Percentiles rank a stretch among this genome's conserved stretches.
Evolutionary conservation across 1,140 invertebrate genomes (phyloP).

Genomic region (Drosophila auraria): DNA sequence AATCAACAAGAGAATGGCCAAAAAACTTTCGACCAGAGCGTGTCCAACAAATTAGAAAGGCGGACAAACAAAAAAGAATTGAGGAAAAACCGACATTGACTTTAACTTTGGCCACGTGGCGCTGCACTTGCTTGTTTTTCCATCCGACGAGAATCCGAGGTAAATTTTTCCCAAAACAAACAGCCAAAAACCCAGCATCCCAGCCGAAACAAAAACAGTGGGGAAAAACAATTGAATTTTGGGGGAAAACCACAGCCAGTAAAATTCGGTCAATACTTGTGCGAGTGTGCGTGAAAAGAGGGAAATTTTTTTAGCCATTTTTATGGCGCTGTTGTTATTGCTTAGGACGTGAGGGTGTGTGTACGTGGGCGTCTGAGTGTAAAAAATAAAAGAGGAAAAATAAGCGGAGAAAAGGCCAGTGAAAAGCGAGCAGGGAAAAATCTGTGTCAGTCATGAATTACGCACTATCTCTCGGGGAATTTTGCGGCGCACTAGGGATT

Average conservation of each 20-base stretch:
- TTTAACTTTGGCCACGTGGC: conserved; percentile 42
- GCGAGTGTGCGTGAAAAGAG: conserved; percentile 22
- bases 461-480: conserved; percentile 47
- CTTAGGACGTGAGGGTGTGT: conserved; percentile 2
- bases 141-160: conserved; percentile 18
- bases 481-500: conserved; percentile 24
- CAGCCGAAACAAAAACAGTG: conserved; percentile 6
- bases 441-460: conserved; percentile 70
- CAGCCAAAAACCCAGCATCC: conserved; percentile 14
- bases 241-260: conserved; percentile 28
- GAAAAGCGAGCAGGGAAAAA: conserved; percentile 30
- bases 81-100: conserved; percentile 39
- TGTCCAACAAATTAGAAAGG: conserved; percentile 54
- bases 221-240: conserved; percentile 17
- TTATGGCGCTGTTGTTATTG: conserved; percentile 20
- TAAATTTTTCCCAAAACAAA: conserved; percentile 45
- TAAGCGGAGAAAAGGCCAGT: background rate
- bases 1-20: conserved; percentile 66
- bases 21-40: conserved; percentile 46
- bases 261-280: conserved; percentile 81
- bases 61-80: conserved; percentile 4
- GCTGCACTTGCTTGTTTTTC: conserved; percentile 34
- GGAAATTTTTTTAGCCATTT: conserved; percentile 44
- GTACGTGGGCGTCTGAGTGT: conserved; percentile 12
- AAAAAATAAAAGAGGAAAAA: conserved; percentile 25